Evolutionary conservation across 2,113 vertebrate genomes (phyloP).

Genomic region (Dromas ardeola): DNA sequence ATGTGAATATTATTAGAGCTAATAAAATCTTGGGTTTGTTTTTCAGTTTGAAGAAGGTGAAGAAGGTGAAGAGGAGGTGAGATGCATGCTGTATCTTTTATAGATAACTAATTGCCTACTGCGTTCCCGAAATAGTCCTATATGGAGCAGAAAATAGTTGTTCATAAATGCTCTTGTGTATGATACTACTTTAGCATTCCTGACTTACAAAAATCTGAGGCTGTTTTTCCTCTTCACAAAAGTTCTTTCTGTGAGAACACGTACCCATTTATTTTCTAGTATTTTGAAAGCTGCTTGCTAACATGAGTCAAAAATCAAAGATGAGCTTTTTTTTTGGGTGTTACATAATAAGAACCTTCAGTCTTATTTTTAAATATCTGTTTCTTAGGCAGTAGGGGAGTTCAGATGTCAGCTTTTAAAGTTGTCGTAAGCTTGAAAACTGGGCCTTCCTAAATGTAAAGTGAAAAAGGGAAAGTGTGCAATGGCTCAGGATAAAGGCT

Average conservation of each 20-base stretch:
- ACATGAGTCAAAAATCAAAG: neutral
- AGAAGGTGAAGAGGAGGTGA: conserved; percentile 96
- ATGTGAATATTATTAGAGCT: neutral
- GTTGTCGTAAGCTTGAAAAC: neutral
- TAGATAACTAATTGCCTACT: neutral
- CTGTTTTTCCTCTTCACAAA: neutral
- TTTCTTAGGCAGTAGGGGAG: neutral
- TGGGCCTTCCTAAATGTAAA: neutral
- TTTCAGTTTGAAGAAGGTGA: conserved; percentile 96
- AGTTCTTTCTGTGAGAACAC: neutral
- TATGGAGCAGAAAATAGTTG: neutral
- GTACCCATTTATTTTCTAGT: neutral
- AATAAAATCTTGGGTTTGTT: conserved; percentile 43
- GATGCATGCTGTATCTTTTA: conserved; percentile 32
- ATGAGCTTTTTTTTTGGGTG: neutral
- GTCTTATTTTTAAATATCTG: neutral
- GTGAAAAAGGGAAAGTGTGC: neutral
- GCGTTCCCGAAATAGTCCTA: neutral
- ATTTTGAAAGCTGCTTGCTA: neutral
- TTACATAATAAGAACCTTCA: neutral
- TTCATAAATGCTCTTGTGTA: neutral
- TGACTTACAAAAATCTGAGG: neutral
- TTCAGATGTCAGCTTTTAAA: neutral
- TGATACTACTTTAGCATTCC: neutral
- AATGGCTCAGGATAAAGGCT: neutral